Evolutionary conservation across 2,113 vertebrate genomes (phyloP), one percentile per base, ranked within the genome.

Genomic region (Sapajus apella): DNA sequence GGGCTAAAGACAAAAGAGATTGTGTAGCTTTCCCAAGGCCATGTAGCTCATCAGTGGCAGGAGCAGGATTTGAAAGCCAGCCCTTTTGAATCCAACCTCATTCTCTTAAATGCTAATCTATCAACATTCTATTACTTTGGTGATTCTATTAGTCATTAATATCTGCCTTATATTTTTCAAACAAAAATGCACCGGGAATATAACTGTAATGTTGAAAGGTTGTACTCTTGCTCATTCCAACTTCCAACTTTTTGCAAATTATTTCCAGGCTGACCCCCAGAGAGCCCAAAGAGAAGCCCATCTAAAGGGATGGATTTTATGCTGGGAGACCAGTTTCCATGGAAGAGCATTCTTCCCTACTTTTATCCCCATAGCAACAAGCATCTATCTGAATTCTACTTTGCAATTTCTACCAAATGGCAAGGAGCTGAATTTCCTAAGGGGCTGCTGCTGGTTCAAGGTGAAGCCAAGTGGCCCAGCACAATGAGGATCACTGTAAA

Each of bases 341-440:
- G 82, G 58, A 93, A 86, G 64, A 66, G 40, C n/a, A 80, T 66
- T 68, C 50, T 37, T 73, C 68, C 58, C 77, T 30, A 37, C 61
- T 80, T 40, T 76, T 70, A 43, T 92, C 52, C 77, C 91, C 93
- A 94, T 70, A 52, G 66, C 95, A 96, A 90, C 87, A 80, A 87
- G 70, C 61, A 85, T 72, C 37, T 70, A 25, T 81, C 80, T 90
- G 58, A 84, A 89, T 93, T 52, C 52, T 84, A 61, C 79, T 95
- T 40, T 79, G 80, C 9, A 37, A 3, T 72, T 55, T 85, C 77
- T 18, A 87, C 66, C 90, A 92, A 82, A 91, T 81, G 52, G 43
- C 23, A 93, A 85, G 55, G 37, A 81, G 12, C 37, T 70, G 27
- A 37, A 14, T n/a, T 85, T 93, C 81, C 40, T 92, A 5, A 79